These are phyloP conservation scores for Coenonympha arcania DNA, from an alignment of 2,888 invertebrate species.

Conservation along the genomic window DNA sequence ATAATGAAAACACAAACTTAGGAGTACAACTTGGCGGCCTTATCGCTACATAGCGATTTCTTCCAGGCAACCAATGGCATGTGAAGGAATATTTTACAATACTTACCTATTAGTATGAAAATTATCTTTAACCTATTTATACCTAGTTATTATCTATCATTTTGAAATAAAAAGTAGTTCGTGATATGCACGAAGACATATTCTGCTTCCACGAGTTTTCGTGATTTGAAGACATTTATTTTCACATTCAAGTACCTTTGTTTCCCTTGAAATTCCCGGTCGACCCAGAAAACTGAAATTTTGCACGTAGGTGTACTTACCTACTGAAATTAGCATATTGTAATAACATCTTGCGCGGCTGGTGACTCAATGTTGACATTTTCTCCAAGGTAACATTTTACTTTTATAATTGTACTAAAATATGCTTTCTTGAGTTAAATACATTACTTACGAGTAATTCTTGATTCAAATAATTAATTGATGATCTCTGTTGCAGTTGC, in stretches of 20 bases:
- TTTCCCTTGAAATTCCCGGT: conserved; percentile 17
- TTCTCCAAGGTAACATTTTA: conserved; percentile 3
- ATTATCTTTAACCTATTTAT: neutral
- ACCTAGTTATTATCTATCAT: neutral
- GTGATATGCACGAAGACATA: neutral
- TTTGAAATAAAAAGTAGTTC: neutral
- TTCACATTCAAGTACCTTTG: conserved; percentile 11
- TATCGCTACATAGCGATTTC: too few species aligned
- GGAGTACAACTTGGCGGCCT: too few species aligned
- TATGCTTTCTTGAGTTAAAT: too few species aligned
- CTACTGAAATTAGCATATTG: conserved; percentile 23
- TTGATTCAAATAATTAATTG: too few species aligned
- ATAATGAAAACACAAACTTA: too few species aligned
- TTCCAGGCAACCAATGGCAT: too few species aligned
- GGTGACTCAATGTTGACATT: conserved; percentile 5
- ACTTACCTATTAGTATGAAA: too few species aligned
- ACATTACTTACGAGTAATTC: too few species aligned
- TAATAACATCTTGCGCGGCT: conserved; percentile 19
- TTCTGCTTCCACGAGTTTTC: neutral
- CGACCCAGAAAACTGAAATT: conserved; percentile 26
- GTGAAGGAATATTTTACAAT: too few species aligned
- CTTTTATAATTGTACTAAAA: conserved; percentile 3
- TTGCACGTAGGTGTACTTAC: too few species aligned
- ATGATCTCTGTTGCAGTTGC: too few species aligned
- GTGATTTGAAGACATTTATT: conserved; percentile 10